A percentile compares a stretch with the other conserved stretches of the same genome.
Evolutionary conservation across 2,888 invertebrate genomes (phyloP).

Genomic region (Ormia ochracea): DNA sequence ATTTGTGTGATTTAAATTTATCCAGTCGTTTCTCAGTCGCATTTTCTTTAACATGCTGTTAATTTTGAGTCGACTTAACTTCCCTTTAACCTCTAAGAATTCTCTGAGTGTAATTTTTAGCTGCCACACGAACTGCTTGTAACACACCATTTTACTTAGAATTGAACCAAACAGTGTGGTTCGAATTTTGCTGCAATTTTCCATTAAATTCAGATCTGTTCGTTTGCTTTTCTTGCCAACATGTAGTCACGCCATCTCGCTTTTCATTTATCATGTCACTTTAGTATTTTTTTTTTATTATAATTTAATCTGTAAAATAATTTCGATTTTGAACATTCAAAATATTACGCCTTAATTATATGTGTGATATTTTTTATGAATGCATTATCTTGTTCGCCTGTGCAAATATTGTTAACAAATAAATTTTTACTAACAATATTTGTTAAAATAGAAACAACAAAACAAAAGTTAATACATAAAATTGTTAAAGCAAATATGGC

Average conservation of each 20-base stretch:
- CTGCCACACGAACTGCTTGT: no score
- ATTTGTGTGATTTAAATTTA: no score
- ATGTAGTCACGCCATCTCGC: constrained; percentile 46
- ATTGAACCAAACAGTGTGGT: not conserved
- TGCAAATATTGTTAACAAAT: constrained; percentile 66
- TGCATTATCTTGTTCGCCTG: not conserved
- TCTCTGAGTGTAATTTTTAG: no score
- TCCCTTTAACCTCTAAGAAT: no score
- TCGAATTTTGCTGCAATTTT: not conserved
- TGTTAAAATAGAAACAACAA: constrained; percentile 37
- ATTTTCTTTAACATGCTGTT: no score
- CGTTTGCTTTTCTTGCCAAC: constrained; percentile 7
- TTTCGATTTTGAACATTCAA: constrained; percentile 35
- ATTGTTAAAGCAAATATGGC: constrained; percentile 48
- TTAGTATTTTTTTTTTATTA: not conserved
- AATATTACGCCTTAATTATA: constrained; percentile 23
- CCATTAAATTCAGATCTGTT: constrained; percentile 6
- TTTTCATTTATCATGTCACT: constrained; percentile 59
- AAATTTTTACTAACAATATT: constrained; percentile 63
- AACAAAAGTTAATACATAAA: not conserved
- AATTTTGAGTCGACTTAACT: no score
- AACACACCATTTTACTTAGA: no score
- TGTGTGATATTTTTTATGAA: not conserved
- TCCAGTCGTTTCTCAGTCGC: no score
- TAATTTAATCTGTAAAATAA: constrained; percentile 19